These are phyloP conservation scores for Cirrhinus mrigala DNA, from an alignment of 2,797 vertebrate genomes.

Conservation along the genomic window DNA sequence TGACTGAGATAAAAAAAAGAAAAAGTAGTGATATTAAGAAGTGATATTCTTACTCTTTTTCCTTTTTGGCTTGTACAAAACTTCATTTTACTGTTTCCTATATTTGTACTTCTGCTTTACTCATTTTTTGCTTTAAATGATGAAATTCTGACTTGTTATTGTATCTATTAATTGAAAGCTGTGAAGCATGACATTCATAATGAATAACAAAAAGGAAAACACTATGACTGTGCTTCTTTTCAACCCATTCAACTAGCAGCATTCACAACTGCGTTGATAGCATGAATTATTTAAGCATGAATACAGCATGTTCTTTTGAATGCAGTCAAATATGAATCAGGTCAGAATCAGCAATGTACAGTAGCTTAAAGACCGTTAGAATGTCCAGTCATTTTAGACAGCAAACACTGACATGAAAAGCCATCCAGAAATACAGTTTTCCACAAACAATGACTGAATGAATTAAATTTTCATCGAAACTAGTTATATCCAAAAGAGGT, in stretches of 20 bases:
- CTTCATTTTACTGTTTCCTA: neutral
- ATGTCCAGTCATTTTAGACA: neutral
- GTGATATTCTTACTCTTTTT: neutral
- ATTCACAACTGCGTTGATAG: neutral
- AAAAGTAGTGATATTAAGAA: no score
- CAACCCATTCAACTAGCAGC: neutral
- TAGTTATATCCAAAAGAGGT: neutral
- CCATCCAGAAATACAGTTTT: neutral
- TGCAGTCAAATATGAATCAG: slow-evolving; percentile 3
- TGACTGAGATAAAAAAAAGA: no score
- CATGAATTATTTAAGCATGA: neutral
- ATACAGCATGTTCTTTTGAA: slow-evolving; percentile 7
- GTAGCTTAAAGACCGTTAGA: neutral
- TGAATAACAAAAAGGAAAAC: slow-evolving; percentile 26
- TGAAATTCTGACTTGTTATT: neutral
- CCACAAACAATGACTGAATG: no score
- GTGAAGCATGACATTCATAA: slow-evolving; percentile 26
- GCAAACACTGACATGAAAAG: neutral
- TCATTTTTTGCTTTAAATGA: neutral
- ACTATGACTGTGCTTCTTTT: neutral
- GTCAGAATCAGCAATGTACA: neutral
- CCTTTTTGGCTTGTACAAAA: neutral
- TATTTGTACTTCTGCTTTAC: neutral
- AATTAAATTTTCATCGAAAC: neutral
- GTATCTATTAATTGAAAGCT: slow-evolving; percentile 25